A percentile compares a stretch with the other conserved stretches of the same genome.
These are phyloP conservation scores for Strix aluco DNA, from an alignment of 2,113 vertebrate genomes.

Conservation along the genomic window DNA sequence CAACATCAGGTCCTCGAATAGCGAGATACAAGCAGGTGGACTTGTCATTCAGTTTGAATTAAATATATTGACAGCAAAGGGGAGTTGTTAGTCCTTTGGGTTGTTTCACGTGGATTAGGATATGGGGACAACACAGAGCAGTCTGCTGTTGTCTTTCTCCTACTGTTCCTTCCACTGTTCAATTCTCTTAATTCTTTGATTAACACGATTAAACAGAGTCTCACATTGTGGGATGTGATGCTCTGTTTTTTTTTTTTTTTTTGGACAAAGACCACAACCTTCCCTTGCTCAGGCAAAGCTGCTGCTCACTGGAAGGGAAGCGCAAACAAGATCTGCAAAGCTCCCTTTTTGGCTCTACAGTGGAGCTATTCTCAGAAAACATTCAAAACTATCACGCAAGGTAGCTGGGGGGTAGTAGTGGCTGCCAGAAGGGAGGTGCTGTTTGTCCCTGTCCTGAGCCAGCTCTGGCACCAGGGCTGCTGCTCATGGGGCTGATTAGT, in stretches of 20 bases:
- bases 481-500: neutral
- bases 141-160: neutral
- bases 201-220: neutral
- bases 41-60: neutral
- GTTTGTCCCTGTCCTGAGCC: neutral
- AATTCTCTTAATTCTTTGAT: neutral
- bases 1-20: neutral
- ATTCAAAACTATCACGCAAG: accelerated
- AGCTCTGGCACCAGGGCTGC: neutral
- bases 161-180: neutral
- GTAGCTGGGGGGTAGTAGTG: neutral
- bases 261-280: neutral
- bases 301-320: accelerated
- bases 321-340: neutral
- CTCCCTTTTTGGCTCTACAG: neutral
- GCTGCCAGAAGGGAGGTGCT: neutral
- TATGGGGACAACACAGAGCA: neutral
- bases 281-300: neutral
- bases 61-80: neutral
- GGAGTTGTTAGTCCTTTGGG: neutral
- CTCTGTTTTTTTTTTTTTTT: neutral
- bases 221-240: neutral
- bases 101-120: neutral
- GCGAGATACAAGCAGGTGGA: neutral
- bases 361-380: neutral